Percentiles rank a stretch among this genome's conserved stretches.
phyloP scores from a whole-genome alignment of 2,113 vertebrate genomes.

The Boleophthalmus pectinirostris region DNA sequence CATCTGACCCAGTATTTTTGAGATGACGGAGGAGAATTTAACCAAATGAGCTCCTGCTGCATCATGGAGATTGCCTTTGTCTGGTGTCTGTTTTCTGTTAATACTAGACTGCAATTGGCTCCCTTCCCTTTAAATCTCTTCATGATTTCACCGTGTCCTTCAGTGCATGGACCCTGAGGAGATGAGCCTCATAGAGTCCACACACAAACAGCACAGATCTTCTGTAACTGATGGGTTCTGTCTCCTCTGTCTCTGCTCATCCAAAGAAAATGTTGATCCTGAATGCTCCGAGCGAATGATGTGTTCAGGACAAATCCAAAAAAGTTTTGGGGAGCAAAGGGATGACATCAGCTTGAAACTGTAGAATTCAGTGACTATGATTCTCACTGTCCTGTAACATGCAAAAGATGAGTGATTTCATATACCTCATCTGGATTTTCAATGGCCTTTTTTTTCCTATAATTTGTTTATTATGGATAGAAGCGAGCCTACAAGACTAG shows the following conservation, averaged over 20 bases:
- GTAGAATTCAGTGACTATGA: not conserved
- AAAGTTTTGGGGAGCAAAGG: not conserved
- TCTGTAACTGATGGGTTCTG: constrained; percentile 42
- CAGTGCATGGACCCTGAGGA: constrained; percentile 11
- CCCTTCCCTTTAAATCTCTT: constrained; percentile 30
- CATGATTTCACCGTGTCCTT: constrained; percentile 28
- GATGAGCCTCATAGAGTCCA: not conserved
- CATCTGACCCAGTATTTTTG: no score
- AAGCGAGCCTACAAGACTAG: no score
- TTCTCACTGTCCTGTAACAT: not conserved
- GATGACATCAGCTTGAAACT: not conserved
- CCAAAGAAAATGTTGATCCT: constrained; percentile 53
- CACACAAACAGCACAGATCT: constrained; percentile 36
- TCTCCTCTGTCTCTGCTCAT: constrained; percentile 31
- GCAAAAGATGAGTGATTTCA: not conserved
- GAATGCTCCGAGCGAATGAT: constrained; percentile 31
- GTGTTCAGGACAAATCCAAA: constrained; percentile 36
- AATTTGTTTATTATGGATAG: not conserved
- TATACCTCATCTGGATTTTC: not conserved
- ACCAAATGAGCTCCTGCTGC: not conserved
- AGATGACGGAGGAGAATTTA: no score
- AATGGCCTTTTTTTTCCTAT: not conserved
- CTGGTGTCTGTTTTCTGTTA: constrained; percentile 26
- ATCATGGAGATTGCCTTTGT: not conserved
- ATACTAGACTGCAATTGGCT: constrained; percentile 1